Conservation (phyloP, 2,113 vertebrate species). For the Mellivora capensis region DNA sequence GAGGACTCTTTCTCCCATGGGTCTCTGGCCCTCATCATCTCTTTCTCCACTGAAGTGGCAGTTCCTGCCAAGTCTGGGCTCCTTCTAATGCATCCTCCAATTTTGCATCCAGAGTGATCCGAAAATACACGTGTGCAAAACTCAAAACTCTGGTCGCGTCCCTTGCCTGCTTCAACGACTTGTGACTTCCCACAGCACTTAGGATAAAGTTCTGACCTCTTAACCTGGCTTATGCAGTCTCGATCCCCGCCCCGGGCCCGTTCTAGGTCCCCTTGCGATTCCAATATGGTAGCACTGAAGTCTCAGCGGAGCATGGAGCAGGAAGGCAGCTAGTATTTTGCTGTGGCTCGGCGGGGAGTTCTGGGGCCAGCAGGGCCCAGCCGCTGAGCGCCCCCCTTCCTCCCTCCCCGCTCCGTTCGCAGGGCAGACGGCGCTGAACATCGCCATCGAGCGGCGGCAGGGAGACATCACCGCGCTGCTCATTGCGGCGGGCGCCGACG, state of each 20-base stretch:
- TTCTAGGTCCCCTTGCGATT: no score
- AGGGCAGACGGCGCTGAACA: slow-evolving; percentile 87
- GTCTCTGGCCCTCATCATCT: neutral
- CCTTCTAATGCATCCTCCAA: neutral
- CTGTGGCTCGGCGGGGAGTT: neutral
- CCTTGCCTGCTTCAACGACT: neutral
- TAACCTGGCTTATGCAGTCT: neutral
- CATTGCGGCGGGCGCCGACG: slow-evolving; percentile 85
- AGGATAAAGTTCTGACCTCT: neutral
- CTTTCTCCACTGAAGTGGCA: neutral
- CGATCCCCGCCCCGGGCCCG: no score
- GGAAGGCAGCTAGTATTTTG: neutral
- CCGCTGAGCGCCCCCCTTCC: neutral
- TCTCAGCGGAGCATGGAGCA: neutral
- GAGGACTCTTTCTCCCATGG: neutral
- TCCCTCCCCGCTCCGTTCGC: neutral
- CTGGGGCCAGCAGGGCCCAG: neutral
- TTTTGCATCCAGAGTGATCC: neutral
- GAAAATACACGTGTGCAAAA: neutral
- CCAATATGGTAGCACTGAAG: neutral
- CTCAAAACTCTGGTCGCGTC: neutral
- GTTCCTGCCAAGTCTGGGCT: neutral
- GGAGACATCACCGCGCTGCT: slow-evolving; percentile 81
- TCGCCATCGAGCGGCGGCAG: slow-evolving; percentile 86
- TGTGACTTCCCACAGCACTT: neutral